Percentiles rank a stretch among this genome's conserved stretches.
These are phyloP conservation scores for Crocallis elinguaria DNA, from an alignment of 2,888 invertebrate genomes.

Conservation along the genomic window DNA sequence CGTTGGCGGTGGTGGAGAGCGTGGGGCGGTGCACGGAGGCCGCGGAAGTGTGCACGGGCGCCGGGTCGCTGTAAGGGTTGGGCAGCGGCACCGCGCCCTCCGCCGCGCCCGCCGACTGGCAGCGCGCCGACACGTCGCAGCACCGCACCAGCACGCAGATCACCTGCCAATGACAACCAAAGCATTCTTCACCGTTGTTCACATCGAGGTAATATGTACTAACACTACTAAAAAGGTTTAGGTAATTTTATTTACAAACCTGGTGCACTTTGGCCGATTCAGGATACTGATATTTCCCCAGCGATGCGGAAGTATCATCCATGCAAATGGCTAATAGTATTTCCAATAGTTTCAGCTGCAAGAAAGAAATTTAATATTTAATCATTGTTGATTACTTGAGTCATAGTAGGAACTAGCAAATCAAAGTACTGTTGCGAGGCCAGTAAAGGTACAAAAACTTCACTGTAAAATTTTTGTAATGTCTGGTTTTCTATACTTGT, in stretches of 20 bases:
- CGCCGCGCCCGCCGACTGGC: constrained; percentile 82
- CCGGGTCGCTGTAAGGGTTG: constrained; percentile 89
- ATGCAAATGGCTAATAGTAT: constrained; percentile 96
- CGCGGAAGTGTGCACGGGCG: constrained; percentile 54
- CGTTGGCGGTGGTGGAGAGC: constrained; percentile 87
- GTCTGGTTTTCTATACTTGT: too few species aligned
- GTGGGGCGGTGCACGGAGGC: constrained; percentile 51
- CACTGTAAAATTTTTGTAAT: too few species aligned
- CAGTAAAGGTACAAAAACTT: too few species aligned
- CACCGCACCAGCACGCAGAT: constrained; percentile 96
- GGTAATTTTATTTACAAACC: too few species aligned
- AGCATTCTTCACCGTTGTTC: too few species aligned
- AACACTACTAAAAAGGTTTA: too few species aligned
- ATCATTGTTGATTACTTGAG: not conserved
- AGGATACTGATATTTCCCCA: constrained; percentile 98
- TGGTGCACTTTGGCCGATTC: constrained; percentile 97
- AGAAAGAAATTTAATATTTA: constrained; percentile 43
- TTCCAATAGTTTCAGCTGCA: constrained; percentile 95
- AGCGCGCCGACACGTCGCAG: constrained; percentile 92
- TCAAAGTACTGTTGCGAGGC: too few species aligned
- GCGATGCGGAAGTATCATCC: constrained; percentile 96
- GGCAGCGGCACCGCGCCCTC: constrained; percentile 86
- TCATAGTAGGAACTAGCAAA: too few species aligned
- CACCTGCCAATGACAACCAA: constrained; percentile 80
- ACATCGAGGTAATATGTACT: too few species aligned